Percentiles rank a stretch among this genome's conserved stretches.
phyloP scores from a whole-genome alignment of 1,140 invertebrate species.

The Drosophila leontia region DNA sequence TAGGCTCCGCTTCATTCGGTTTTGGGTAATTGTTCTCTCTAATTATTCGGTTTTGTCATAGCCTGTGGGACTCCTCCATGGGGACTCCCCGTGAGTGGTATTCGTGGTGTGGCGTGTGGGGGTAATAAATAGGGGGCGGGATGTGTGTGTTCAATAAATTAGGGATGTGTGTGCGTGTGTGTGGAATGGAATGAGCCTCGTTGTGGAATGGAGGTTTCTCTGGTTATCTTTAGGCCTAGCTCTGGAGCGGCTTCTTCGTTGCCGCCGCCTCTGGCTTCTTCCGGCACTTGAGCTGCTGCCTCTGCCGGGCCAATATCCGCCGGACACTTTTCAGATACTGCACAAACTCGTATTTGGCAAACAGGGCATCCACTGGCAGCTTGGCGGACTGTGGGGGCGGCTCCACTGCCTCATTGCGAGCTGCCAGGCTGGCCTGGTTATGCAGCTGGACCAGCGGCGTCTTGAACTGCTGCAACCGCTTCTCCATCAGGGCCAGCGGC shows the following conservation, averaged over 20 bases:
- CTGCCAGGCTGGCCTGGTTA: slow-evolving; percentile 37
- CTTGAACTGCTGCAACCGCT: slow-evolving; percentile 38
- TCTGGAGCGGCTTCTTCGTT: background rate
- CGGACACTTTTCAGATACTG: slow-evolving; percentile 52
- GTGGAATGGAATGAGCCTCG: slow-evolving; percentile 49
- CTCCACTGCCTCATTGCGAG: background rate
- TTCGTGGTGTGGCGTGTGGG: slow-evolving; percentile 22
- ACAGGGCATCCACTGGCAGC: slow-evolving; percentile 34
- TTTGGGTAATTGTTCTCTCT: slow-evolving; percentile 11
- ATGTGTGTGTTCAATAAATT: slow-evolving; percentile 41
- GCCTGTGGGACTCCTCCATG: slow-evolving; percentile 14
- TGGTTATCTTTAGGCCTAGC: background rate
- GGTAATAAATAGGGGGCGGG: slow-evolving; percentile 36
- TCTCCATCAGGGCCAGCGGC: slow-evolving; percentile 49
- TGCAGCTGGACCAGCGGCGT: slow-evolving; percentile 52
- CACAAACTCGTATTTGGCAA: slow-evolving; percentile 54
- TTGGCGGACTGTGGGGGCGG: slow-evolving; percentile 4
- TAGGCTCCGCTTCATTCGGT: slow-evolving; percentile 8
- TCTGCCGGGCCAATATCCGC: slow-evolving; percentile 30
- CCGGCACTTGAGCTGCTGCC: slow-evolving; percentile 12
- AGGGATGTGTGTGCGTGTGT: slow-evolving; percentile 19
- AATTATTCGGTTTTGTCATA: slow-evolving; percentile 51
- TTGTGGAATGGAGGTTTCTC: slow-evolving; percentile 40
- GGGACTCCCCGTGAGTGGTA: slow-evolving; percentile 13
- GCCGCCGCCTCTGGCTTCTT: background rate